Base-by-base conservation (phyloP, 2,888 invertebrate genomes). In the Ormyrus labotus region DNA sequence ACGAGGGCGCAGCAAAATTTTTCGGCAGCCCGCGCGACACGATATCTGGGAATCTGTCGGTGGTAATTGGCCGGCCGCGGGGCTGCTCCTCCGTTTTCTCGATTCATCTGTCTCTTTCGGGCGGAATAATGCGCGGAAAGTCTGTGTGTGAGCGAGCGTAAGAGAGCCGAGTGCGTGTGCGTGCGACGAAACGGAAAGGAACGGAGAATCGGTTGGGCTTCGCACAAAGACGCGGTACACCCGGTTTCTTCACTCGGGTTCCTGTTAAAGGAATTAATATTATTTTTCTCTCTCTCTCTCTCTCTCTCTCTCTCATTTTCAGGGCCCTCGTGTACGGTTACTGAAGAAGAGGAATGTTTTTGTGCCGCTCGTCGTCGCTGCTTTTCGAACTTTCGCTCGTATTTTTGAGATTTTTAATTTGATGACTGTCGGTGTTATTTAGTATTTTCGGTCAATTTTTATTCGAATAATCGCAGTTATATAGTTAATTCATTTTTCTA, bases 21-120 rank as follows among this genome's bases (percentile, higher is more conserved):
- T 19, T 19, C 19, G 19, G 19, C 19, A 19, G 19, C 19, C 19
- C 19, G 19, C 19, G 19, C 19, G 19, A 74, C 78, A 74, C 81
- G 78, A n/a, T n/a, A 78, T 78, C 74, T 60, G 74, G 48, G 81
- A 81, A 81, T 81, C 78, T 78, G 77, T 63, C 77, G 19, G 19
- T 19, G 19, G 19, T 81, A 81, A 81, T 81, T 77, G 77, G 81
- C 77, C 60, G 63, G 45, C 34, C 47, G 8, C n/a, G 19, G 47
- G 6, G n/a, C n/a, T n/a, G 68, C 13, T 11, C 47, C 6, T n/a
- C 50, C 48, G 45, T 65, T 57, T 19, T 19, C 19, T 77, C 50
- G 55, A 64, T 70, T 57, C 70, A 77, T 70, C 68, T 78, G 64
- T 77, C 71, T 71, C 65, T 61, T 72, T 77, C 65, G 58, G 50